Evolutionary conservation across 2,888 invertebrate species (phyloP).

Genomic region (Scaptomyza polygonia): DNA sequence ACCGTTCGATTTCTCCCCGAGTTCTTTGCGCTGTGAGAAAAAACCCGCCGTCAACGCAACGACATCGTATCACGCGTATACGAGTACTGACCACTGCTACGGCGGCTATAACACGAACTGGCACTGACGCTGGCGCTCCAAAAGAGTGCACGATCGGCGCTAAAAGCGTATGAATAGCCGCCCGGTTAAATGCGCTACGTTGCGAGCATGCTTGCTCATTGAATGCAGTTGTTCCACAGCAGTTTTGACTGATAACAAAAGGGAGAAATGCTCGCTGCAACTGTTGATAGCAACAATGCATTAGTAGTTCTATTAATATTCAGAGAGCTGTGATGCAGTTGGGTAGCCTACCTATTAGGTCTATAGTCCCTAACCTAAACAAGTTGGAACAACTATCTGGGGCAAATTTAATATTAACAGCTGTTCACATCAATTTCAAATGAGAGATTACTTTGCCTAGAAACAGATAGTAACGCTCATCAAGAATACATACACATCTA

Average conservation of each 20-base stretch:
- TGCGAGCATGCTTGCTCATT: neutral
- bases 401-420: neutral
- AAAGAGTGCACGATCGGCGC: conserved; percentile 33
- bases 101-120: conserved; percentile 19
- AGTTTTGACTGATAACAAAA: conserved; percentile 37
- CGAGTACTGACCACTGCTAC: conserved; percentile 59
- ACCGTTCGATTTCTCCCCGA: conserved; percentile 54
- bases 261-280: conserved; percentile 9
- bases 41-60: conserved; percentile 73
- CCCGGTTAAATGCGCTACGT: conserved; percentile 34
- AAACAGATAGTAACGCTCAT: neutral
- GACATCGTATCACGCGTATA: conserved; percentile 77
- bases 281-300: conserved; percentile 31
- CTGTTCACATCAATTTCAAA: conserved; percentile 1
- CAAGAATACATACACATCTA: too few relatives aligned
- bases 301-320: neutral
- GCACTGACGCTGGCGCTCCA: conserved; percentile 34
- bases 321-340: conserved; percentile 8
- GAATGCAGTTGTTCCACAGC: conserved; percentile 26
- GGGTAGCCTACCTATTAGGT: conserved; percentile 33
- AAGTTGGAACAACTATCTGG: neutral
- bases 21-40: conserved; percentile 58
- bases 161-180: conserved; percentile 25
- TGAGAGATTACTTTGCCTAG: neutral
- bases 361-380: conserved; percentile 21